phyloP scores from a whole-genome alignment of 2,888 invertebrate genomes.

The Mongoloraphidia duomilia region DNA sequence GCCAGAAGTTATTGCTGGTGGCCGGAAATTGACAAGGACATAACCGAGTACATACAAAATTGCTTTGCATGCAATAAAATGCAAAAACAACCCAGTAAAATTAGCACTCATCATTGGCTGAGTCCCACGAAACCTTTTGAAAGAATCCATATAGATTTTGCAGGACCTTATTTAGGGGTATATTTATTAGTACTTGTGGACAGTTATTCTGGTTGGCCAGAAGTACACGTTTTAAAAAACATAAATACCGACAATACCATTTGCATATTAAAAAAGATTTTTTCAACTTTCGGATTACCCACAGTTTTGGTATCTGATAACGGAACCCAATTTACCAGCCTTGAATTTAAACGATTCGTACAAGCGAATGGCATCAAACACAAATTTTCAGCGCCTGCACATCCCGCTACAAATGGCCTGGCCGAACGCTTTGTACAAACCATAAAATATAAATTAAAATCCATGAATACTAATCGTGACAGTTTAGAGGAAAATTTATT shows the following conservation, averaged over 20 bases:
- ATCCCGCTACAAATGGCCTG: constrained; percentile 11
- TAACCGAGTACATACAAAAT: constrained; percentile 5
- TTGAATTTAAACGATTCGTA: constrained; percentile 12
- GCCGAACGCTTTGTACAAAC: constrained; percentile 10
- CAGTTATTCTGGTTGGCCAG: constrained; percentile 15
- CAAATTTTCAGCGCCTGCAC: constrained; percentile 10
- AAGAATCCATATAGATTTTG: constrained; percentile 15
- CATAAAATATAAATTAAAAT: constrained; percentile 2
- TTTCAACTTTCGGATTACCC: constrained; percentile 19
- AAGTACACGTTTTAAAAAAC: constrained; percentile 12
- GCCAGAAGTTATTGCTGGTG: constrained; percentile 10
- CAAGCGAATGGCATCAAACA: constrained; percentile 8
- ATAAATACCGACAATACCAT: constrained; percentile 12
- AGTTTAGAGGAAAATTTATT: too few species aligned
- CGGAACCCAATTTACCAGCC: constrained; percentile 16
- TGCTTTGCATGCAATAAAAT: constrained; percentile 8
- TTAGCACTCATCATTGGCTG: constrained; percentile 13
- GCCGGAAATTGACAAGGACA: constrained; percentile 8
- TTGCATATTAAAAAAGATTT: constrained; percentile 9
- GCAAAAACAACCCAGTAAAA: constrained; percentile 11
- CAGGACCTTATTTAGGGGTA: constrained; percentile 12
- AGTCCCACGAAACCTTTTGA: constrained; percentile 12
- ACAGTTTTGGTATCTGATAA: constrained; percentile 17
- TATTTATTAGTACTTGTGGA: constrained; percentile 14
- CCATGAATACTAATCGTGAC: not conserved